Base-by-base conservation (phyloP, 2,888 invertebrate genomes). In the Nephrocerus scutellatus region DNA sequence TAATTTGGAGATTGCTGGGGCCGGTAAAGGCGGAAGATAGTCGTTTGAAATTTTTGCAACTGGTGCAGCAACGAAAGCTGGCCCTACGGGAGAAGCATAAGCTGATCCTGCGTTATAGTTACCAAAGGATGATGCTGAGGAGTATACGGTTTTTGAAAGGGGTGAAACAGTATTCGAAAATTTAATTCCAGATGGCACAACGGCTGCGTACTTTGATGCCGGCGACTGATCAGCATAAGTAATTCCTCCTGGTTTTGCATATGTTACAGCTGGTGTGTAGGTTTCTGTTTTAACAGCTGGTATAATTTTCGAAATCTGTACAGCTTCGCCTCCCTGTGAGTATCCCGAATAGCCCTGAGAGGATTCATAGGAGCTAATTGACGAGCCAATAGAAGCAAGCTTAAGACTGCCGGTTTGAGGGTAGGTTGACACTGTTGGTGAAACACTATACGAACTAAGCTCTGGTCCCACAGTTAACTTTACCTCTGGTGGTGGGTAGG, bases 141-240 rank as follows among this genome's bases (percentile, higher is more conserved):
- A 23, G 16, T 44, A 44, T 24, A 55, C 7, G 0, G 49, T 38
- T 25, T 54, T 59, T 14, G 55, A 52, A 3, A 63, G 35, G 2
- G 48, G 75, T 2, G 75, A 66, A 5, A 73, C 72, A 10, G 74
- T 69, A 20, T 75, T 75, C 6, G 72, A 68, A 42, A 76, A 75
- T 47, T 76, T 75, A 41, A 76, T 74, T 13, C 66, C 66, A 48
- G 74, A 74, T 3, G 67, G 67, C 20, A 61, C 57, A 51, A 72
- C 59, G 0, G 56, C 55, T 0, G 69, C 64, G 41, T 59, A 65
- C 49, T 67, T 64, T 3, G 68, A 59, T 15, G 63, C 60, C 25
- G 67, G 67, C 0, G 68, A 66, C 44, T 61, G 63, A 15, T 65
- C 65, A 26, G 66, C 61, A 46, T 66, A 66, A 4, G 56, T 54